Evolutionary conservation across 2,888 invertebrate genomes (phyloP).

Genomic region (Meganola albula): DNA sequence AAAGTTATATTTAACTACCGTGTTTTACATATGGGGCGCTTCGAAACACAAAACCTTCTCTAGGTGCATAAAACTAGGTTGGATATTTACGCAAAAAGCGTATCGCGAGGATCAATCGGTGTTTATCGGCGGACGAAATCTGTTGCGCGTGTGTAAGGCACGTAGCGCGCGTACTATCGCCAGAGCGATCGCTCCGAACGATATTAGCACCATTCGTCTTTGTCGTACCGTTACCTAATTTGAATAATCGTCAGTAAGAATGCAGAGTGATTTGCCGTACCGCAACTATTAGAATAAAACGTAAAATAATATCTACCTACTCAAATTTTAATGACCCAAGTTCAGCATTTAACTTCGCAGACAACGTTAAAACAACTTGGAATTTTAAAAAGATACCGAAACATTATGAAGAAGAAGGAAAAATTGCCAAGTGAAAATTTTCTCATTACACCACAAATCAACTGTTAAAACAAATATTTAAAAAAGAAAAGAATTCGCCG

Average conservation of each 20-base stretch:
- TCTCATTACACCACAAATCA: slow-evolving; percentile 74
- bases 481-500: slow-evolving; percentile 70
- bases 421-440: slow-evolving; percentile 67
- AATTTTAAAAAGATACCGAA: slow-evolving; percentile 38
- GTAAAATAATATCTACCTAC: no score
- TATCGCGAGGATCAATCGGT: slow-evolving; percentile 70
- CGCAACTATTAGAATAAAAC: no score
- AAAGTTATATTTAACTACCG: no score
- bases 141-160: slow-evolving; percentile 69
- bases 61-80: slow-evolving; percentile 55
- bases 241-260: slow-evolving; percentile 77
- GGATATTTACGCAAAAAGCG: slow-evolving; percentile 74
- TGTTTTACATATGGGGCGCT: slow-evolving; percentile 19
- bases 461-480: slow-evolving; percentile 75
- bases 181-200: slow-evolving; percentile 61
- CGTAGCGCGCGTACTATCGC: slow-evolving; percentile 61
- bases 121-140: slow-evolving; percentile 68
- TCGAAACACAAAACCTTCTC: slow-evolving; percentile 41
- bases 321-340: no score
- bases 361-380: slow-evolving; percentile 21
- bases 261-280: slow-evolving; percentile 65
- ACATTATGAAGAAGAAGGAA: slow-evolving; percentile 45
- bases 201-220: slow-evolving; percentile 77
- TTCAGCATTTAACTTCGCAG: slow-evolving; percentile 21
- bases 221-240: slow-evolving; percentile 75